Base-by-base conservation (phyloP, 1,140 invertebrate species). In the Rhopalosiphum maidis region DNA sequence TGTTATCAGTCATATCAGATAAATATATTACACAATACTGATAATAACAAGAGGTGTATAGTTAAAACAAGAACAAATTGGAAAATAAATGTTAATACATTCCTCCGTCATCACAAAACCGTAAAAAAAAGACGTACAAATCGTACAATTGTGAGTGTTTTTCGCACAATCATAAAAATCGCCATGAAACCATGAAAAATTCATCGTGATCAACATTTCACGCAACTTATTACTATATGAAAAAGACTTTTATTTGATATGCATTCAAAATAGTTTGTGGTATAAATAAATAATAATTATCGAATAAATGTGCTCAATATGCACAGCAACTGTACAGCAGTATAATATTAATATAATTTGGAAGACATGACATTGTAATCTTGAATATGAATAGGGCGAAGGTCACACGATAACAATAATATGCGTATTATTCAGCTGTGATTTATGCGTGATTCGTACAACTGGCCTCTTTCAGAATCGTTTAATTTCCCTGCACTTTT, bases 341-440 rank as follows among this genome's bases (percentile, higher is more conserved):
- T 11, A 83, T 37, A 35, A 83, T 83, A 83, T 22, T 83, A 83
- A 83, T 83, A 8, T 37, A 37, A 37, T 85, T 85, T 85, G 43
- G 11, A 85, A 90, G 22, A 60, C 55, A 68, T 77, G 41, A 77
- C 41, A 91, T 68, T 41, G 89, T 91, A 91, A 90, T 90, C n/a
- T 90, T 77, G 9, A 51, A 54, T 54, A 90, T 25, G 30, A 87
- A 87, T 87, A 68, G 30, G 60, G 90, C 46, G 60, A 91, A 91
- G 60, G 90, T 91, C 90, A 46, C 41, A 23, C 18, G n/a, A 87
- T 37, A 30, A 87, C n/a, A 68, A 68, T 77, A 77, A n/a, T 77
- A 77, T 77, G 60, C 46, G 30, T 48, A 87, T 48, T 48, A 30
- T 48, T 48, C 21, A n/a, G 43, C 37, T 46, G 90, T 77, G 90